Evolutionary conservation across 2,888 invertebrate genomes (phyloP), one percentile per base, ranked within the genome.

Genomic region (Nesidiocoris tenuis): DNA sequence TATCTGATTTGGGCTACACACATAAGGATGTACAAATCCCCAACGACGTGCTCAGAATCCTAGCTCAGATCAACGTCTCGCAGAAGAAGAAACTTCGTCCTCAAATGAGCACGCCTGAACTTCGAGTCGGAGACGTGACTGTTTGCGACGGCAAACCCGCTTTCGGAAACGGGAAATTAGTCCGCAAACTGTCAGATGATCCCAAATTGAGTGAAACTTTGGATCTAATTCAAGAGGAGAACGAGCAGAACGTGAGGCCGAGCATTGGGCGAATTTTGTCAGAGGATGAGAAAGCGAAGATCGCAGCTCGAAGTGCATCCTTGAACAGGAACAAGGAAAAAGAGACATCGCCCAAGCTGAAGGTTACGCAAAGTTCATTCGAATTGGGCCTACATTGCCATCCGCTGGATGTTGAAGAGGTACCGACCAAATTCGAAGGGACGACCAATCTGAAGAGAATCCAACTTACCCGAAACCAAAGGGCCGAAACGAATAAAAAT

Each of bases 361-460:
- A 80, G 75, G 71, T 77, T 2, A 80, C 81, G 12, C 80, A 81
- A 75, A 81, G 81, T 77, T 80, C 80, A 2, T 79, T 78, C 72
- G 82, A 82, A 77, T 77, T 81, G 5, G 79, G 79, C 12, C 61
- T 24, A 7, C 61, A 61, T 17, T 63, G 57, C 2, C 93, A 93
- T 84, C 94, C 94, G 0, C 82, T 94, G 1, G 91, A 92, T 79
- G 90, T 91, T 81, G 83, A 84, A 76, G 93, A 92, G 82, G 91
- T 93, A 0, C 91, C 90, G 81, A 92, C 93, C 63, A 91, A 90
- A 78, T 94, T 90, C 81, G 91, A 91, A 80, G 93, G 92, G 3
- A 91, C 91, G 0, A 91, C 92, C 0, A 91, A 93, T 82, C 84
- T 94, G 77, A 93, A 92, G 82, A 90, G 90, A 71, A 88, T 93